phyloP scores from a whole-genome alignment of 1,140 invertebrate species.

The Leptinotarsa lineolata region DNA sequence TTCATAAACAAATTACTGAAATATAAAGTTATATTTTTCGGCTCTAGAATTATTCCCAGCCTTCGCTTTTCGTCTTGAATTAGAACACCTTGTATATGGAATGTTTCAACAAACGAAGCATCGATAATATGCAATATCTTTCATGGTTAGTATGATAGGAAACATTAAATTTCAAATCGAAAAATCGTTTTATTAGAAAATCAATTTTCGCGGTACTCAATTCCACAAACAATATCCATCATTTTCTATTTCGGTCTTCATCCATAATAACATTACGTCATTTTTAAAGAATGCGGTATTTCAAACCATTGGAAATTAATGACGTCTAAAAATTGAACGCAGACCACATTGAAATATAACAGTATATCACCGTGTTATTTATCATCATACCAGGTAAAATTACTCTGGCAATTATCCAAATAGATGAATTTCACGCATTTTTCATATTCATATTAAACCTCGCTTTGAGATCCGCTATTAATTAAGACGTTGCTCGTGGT shows the following conservation, averaged over 20 bases:
- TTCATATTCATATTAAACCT: constrained; percentile 5
- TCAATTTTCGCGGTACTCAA: no score
- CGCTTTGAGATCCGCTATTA: neutral
- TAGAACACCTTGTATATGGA: no score
- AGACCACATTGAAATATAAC: constrained; percentile 14
- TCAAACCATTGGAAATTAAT: neutral
- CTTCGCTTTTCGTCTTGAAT: no score
- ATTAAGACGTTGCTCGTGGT: neutral
- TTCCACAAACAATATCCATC: neutral
- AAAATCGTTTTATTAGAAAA: no score
- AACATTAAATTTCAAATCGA: no score
- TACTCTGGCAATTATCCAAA: constrained; percentile 14
- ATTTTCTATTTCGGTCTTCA: neutral
- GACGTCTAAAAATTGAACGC: constrained; percentile 4
- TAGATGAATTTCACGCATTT: constrained; percentile 6
- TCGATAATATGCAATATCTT: no score
- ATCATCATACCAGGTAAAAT: constrained; percentile 9
- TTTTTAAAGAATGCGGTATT: neutral
- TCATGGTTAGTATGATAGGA: no score
- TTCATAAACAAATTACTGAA: no score
- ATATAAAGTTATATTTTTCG: no score
- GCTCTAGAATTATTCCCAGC: no score
- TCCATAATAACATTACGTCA: neutral
- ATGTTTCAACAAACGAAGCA: no score
- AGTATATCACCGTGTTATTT: constrained; percentile 8